Conservation (phyloP, 92 coral and sea anemone species). For the Micromussa lordhowensis region DNA sequence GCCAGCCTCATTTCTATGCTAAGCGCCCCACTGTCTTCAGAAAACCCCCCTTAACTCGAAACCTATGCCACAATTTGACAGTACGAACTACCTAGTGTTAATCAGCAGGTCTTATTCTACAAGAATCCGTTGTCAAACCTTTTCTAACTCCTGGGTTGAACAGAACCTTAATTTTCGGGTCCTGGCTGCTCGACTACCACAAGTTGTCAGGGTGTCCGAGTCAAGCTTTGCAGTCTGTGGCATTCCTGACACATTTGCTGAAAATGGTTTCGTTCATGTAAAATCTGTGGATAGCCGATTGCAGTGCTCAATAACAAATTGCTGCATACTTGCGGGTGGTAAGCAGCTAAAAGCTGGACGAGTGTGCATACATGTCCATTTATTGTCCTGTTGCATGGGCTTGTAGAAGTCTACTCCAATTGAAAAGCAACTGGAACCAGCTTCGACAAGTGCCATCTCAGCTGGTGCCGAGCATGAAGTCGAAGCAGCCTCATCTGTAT, state of each 20-base stretch:
- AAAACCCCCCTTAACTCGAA: no score
- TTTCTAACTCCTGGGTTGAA: no score
- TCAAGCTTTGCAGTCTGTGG: constrained; percentile 1
- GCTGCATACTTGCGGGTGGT: neutral
- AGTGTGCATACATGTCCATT: neutral
- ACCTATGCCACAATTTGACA: no score
- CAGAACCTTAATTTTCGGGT: no score
- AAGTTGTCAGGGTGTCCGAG: constrained; percentile 2
- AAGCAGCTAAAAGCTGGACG: neutral
- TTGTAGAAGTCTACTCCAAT: neutral
- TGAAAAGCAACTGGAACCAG: neutral
- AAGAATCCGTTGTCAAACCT: no score
- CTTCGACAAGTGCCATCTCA: neutral
- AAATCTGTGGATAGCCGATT: neutral
- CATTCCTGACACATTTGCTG: constrained; percentile 2
- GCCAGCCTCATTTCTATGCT: no score
- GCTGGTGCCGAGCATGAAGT: neutral
- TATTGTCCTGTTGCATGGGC: constrained; percentile 5
- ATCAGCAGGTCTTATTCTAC: no score
- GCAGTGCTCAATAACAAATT: neutral
- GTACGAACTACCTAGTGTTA: no score
- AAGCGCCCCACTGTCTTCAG: no score
- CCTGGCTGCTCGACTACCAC: no score
- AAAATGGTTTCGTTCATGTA: neutral
- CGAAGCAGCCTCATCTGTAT: constrained; percentile 2